phyloP scores from a whole-genome alignment of 2,113 vertebrate genomes.

The Phoxinus phoxinus region DNA sequence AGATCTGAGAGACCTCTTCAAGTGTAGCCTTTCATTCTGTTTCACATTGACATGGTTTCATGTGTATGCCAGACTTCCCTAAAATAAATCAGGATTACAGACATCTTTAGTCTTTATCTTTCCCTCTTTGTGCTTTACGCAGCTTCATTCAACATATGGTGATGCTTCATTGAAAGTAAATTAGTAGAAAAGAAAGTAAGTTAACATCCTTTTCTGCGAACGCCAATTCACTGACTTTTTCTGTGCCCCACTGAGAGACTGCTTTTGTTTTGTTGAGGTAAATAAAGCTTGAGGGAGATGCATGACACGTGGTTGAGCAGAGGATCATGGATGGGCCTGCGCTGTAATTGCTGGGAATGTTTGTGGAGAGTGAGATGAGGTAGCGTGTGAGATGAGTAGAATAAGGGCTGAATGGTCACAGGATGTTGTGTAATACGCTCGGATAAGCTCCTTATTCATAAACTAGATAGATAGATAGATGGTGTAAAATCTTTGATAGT shows the following conservation, averaged over 20 bases:
- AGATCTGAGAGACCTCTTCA: not conserved
- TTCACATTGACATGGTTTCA: not conserved
- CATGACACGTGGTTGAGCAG: not conserved
- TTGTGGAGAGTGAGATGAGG: constrained; percentile 13
- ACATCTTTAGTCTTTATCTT: not conserved
- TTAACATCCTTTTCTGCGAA: not conserved
- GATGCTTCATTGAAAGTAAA: not conserved
- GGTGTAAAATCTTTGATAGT: too few species aligned
- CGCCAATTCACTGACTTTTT: not conserved
- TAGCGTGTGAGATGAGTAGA: constrained; percentile 6
- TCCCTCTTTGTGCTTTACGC: not conserved
- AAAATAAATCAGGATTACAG: not conserved
- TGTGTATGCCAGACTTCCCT: not conserved
- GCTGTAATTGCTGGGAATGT: not conserved
- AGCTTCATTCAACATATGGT: not conserved
- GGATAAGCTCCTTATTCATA: constrained; percentile 34
- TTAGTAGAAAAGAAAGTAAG: not conserved
- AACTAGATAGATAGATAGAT: not conserved
- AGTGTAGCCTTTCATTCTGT: not conserved
- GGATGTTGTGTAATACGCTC: constrained; percentile 6
- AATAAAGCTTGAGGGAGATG: not conserved
- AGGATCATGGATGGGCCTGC: not conserved
- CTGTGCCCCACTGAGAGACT: not conserved
- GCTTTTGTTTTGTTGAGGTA: not conserved
- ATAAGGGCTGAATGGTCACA: not conserved